Evolutionary conservation across 2,888 invertebrate species (phyloP).

Genomic region (Eumacrocentrus americanus): DNA sequence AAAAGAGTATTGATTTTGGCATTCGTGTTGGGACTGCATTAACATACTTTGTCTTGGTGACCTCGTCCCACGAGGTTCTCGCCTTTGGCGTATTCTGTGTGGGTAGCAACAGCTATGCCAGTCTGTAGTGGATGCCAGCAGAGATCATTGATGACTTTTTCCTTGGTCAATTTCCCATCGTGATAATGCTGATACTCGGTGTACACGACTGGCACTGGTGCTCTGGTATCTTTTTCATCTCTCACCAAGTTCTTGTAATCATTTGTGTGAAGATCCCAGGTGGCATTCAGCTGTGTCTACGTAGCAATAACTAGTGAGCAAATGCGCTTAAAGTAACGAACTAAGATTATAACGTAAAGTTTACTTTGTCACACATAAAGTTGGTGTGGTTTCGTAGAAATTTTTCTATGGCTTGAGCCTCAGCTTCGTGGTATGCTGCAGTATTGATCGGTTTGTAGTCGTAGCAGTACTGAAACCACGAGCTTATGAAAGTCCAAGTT

Average conservation of each 20-base stretch:
- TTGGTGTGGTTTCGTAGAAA: conserved; percentile 47
- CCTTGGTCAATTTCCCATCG: conserved; percentile 63
- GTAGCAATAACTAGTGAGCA: not conserved
- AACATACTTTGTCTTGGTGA: conserved; percentile 34
- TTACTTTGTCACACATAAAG: conserved; percentile 49
- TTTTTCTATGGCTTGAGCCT: conserved; percentile 46
- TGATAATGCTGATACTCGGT: conserved; percentile 51
- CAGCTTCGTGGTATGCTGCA: conserved; percentile 46
- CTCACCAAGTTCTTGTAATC: conserved; percentile 67
- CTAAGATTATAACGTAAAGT: not conserved
- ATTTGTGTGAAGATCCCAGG: conserved; percentile 68
- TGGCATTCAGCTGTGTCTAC: conserved; percentile 43
- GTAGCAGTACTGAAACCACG: conserved; percentile 72
- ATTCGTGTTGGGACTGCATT: conserved; percentile 2
- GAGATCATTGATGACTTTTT: conserved; percentile 70
- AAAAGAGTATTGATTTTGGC: conserved; percentile 9
- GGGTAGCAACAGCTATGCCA: conserved; percentile 73
- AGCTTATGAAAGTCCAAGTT: conserved; percentile 71
- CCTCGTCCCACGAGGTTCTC: conserved; percentile 41
- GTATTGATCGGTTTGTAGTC: conserved; percentile 45
- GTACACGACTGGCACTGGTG: conserved; percentile 44
- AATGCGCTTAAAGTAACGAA: not conserved
- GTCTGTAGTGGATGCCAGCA: conserved; percentile 77
- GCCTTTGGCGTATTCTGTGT: conserved; percentile 64
- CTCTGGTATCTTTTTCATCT: conserved; percentile 49